Base-by-base conservation (phyloP, 2,113 vertebrate species). In the Trinectes maculatus region DNA sequence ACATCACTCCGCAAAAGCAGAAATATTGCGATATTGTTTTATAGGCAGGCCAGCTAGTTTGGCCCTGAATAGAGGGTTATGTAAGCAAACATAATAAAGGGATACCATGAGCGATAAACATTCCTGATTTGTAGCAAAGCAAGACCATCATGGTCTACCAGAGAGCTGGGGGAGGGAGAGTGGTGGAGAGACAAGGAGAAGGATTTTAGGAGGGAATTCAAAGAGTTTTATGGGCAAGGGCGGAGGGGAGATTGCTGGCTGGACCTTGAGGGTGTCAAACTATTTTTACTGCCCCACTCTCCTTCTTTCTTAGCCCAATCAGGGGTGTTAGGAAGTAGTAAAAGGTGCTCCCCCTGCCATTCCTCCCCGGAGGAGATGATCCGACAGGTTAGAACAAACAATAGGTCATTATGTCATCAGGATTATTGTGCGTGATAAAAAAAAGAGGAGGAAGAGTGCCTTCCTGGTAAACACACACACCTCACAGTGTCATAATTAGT, bases 281-380 rank as follows among this genome's bases (percentile, higher is more conserved):
- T 91, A 90, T 90, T 93, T 92, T 93, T 92, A 93, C 85, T 85
- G 82, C 88, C 77, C 71, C 66, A 73, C 86, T 89, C 66, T 77
- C 70, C 61, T 71, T 79, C 64, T 84, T 83, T 84, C 78, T 73
- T 26, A 66, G 70, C 80, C 75, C 86, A 90, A 89, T 88, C 82
- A 83, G 71, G 86, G 78, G 74, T 68, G 83, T 76, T 81, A 80
- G 85, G 85, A 88, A 88, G 87, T 82, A 80, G 82, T 91, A 91
- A 91, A 91, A 80, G 64, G 53, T 37, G 65, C 39, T 65, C 63
- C 63, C 71, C 57, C 58, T 52, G 63, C 72, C 74, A 77, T 74
- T 77, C 75, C 88, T 73, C 77, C 77, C 77, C 69, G 57, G 59
- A 80, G 77, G 81, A 84, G 76, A 86, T 82, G 79, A 80, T 54